Percentiles rank a stretch among this genome's conserved stretches.
Evolutionary conservation across 1,140 invertebrate species (phyloP).

Genomic region (Dryas iulia): DNA sequence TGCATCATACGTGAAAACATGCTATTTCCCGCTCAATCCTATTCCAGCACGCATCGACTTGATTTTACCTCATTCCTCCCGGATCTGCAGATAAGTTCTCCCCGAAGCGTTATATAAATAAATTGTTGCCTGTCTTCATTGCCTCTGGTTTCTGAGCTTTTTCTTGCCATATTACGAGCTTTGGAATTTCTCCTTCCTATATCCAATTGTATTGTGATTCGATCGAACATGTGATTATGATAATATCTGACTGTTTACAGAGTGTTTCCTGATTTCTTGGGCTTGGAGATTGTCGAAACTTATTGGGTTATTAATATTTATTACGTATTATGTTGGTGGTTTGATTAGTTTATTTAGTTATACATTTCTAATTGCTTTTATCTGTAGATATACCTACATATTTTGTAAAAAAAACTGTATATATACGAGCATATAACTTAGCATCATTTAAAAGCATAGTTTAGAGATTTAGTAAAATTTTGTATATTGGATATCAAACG

Average conservation of each 20-base stretch:
- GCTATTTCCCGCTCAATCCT: conserved; percentile 19
- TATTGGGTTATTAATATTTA: not conserved
- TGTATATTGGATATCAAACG: too few species aligned
- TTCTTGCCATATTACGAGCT: conserved; percentile 62
- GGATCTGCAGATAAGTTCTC: conserved; percentile 66
- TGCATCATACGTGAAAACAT: conserved; percentile 12
- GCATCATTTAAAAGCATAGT: too few species aligned
- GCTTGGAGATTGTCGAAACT: not conserved
- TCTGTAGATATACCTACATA: too few species aligned
- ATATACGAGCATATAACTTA: too few species aligned
- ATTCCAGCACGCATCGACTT: conserved; percentile 64
- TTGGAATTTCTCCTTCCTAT: conserved; percentile 55
- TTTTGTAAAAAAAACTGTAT: not conserved
- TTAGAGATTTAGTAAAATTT: too few species aligned
- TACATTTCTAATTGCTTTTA: not conserved
- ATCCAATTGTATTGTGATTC: conserved; percentile 63
- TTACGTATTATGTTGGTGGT: not conserved
- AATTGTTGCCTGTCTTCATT: conserved; percentile 76
- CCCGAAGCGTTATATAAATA: conserved; percentile 76
- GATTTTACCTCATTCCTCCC: conserved; percentile 63
- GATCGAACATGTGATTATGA: conserved; percentile 58
- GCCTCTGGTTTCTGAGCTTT: conserved; percentile 60
- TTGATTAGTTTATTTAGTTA: not conserved
- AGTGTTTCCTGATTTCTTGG: not conserved
- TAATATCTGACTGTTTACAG: conserved; percentile 37